Conservation (phyloP, 1,140 invertebrate species). For the Diuraphis noxia region DNA sequence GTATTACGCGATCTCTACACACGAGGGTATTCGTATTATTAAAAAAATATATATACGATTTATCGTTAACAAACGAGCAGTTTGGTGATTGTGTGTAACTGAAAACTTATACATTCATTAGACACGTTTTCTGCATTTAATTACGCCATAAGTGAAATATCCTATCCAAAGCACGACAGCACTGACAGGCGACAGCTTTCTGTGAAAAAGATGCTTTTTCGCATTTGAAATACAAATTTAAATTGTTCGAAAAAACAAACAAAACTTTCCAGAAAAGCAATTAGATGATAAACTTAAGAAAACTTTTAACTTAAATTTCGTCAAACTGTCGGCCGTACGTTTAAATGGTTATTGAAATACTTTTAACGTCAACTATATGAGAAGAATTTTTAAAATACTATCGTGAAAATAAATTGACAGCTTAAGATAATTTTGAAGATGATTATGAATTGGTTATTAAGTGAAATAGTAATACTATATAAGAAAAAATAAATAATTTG, state of each 20-base stretch:
- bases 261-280: conserved; percentile 42
- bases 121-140: conserved; percentile 7
- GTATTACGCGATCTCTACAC: not conserved
- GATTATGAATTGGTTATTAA: not conserved
- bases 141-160: not conserved
- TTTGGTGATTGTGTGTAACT: not conserved
- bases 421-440: not conserved
- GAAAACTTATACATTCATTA: not conserved
- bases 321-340: not conserved
- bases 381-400: not conserved
- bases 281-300: conserved; percentile 15
- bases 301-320: conserved; percentile 22
- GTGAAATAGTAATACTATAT: no score
- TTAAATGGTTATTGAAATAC: conserved; percentile 4
- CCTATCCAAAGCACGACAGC: no score
- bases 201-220: not conserved
- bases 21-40: not conserved
- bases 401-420: not conserved
- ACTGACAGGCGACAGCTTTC: not conserved
- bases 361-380: not conserved
- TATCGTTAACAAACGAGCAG: not conserved
- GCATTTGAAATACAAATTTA: conserved; percentile 21
- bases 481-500: no score
- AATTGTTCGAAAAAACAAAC: conserved; percentile 21
- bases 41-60: not conserved